Evolutionary conservation across 2,888 invertebrate genomes (phyloP).

Genomic region (Aelia acuminata): DNA sequence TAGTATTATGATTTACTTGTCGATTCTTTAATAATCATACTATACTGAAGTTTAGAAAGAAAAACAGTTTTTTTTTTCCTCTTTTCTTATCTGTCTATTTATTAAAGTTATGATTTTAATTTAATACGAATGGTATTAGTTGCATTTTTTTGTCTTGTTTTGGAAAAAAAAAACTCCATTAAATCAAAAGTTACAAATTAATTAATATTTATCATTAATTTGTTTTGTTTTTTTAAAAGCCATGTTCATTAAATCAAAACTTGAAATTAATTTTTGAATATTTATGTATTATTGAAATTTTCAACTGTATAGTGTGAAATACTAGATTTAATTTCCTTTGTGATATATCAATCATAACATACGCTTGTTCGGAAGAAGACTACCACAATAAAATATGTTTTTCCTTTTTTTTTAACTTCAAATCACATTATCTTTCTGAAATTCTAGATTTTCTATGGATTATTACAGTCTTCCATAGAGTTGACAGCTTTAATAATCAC

Average conservation of each 20-base stretch:
- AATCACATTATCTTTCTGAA: no score
- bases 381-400: no score
- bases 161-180: background rate
- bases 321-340: background rate
- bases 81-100: no score
- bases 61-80: background rate
- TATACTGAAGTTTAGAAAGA: background rate
- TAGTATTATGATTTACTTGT: background rate
- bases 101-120: background rate
- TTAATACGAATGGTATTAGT: background rate
- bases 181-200: background rate
- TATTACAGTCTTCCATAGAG: no score
- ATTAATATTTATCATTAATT: background rate
- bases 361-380: no score
- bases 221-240: background rate
- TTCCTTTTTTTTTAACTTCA: no score
- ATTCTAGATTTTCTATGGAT: no score
- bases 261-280: background rate
- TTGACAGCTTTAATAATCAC: no score
- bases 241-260: conserved; percentile 10
- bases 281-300: background rate
- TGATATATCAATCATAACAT: no score
- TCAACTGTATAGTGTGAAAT: background rate
- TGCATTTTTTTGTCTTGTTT: background rate
- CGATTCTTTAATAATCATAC: background rate